These are phyloP conservation scores for Metallyticus violacea DNA, from an alignment of 2,888 invertebrate species.

Conservation along the genomic window DNA sequence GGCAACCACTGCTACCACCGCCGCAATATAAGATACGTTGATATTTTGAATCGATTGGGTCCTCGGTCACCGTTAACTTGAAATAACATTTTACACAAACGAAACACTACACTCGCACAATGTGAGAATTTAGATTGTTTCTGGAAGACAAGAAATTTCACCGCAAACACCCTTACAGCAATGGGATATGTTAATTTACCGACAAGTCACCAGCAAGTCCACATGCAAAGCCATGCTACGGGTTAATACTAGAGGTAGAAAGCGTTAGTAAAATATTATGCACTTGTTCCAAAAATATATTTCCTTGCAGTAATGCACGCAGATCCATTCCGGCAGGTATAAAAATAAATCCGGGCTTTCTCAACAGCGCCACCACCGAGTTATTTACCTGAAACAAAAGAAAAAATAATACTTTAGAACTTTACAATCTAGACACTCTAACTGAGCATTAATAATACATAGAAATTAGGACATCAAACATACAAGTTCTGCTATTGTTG, in stretches of 20 bases:
- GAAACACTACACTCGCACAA: neutral
- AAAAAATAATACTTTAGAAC: neutral
- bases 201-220: neutral
- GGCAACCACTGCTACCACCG: neutral
- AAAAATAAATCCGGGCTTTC: neutral
- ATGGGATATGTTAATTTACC: neutral
- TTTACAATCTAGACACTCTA: no score
- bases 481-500: no score
- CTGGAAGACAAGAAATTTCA: neutral
- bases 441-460: no score
- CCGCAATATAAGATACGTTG: neutral
- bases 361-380: neutral
- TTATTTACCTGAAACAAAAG: conserved; percentile 15
- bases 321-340: neutral
- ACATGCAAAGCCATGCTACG: neutral
- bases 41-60: no score
- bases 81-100: no score
- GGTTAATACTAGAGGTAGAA: neutral
- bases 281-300: conserved; percentile 2
- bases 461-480: no score
- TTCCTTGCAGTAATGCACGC: neutral
- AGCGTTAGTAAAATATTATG: neutral
- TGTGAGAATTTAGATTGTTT: no score
- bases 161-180: no score
- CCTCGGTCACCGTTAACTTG: neutral